These are phyloP conservation scores for Terrapene triunguis DNA, from an alignment of 2,113 vertebrate genomes.

Conservation along the genomic window DNA sequence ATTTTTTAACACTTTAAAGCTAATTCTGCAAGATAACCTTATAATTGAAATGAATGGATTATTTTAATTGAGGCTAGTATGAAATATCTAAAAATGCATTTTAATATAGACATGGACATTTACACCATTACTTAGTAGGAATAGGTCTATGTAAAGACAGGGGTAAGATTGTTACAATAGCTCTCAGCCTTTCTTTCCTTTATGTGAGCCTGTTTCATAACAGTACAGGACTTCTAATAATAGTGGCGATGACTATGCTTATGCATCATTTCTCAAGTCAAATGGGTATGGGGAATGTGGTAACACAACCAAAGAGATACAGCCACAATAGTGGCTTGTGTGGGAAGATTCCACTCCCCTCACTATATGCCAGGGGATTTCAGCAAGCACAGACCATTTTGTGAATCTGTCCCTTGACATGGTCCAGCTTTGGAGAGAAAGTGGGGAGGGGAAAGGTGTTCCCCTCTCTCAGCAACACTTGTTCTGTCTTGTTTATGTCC, in stretches of 20 bases:
- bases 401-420: background rate
- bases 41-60: background rate
- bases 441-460: too few species aligned
- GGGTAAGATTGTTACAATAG: too few species aligned
- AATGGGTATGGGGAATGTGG: background rate
- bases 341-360: background rate
- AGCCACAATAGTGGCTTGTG: background rate
- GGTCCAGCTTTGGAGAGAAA: background rate
- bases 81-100: background rate
- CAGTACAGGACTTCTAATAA: background rate
- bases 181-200: background rate
- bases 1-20: background rate
- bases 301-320: background rate
- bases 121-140: too few species aligned
- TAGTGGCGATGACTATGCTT: background rate
- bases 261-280: background rate
- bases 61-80: background rate
- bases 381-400: background rate
- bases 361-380: background rate
- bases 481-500: background rate
- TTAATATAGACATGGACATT: background rate
- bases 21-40: background rate
- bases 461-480: background rate
- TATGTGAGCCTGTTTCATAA: background rate
- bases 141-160: too few species aligned